Evolutionary conservation across 37 sponge, comb jelly and placozoan species (phyloP), one percentile per base, ranked within the genome.

Genomic region (Spongilla lacustris): DNA sequence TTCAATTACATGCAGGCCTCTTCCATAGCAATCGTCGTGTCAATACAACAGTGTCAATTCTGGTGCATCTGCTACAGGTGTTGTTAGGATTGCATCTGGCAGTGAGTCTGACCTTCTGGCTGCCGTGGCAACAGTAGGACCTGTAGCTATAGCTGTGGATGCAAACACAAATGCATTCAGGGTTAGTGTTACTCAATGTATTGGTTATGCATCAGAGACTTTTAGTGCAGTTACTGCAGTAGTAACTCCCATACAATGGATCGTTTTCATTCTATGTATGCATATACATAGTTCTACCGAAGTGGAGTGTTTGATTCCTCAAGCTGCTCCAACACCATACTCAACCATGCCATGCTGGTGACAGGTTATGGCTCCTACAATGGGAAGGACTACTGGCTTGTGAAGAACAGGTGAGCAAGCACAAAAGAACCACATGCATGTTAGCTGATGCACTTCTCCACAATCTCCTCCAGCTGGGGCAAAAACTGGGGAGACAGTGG

Each of bases 101-200:
- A 68, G 67, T 82, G 93, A 92, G 78, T 67, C 30, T 27, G 93
- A 26, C 38, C 81, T 92, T 26, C 76, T 88, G 35, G 85, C 66
- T 26, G 93, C 93, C 22, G 93, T 92, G 33, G 93, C 93, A 38
- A 83, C 73, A 23, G 81, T 84, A 25, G 93, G 93, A 84, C 93
- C 93, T 36, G 74, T 92, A 22, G 77, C 93, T 78, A 89, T 92
- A 23, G 85, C 80, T 67, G 91, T 92, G 27, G 93, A 92, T 76
- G 93, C 85, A 17, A 73, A 49, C 67, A 83, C 71, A 26, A 77
- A 46, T 70, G 76, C 84, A 6, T 92, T 92, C 75, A 77, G 86
- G 76, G 80, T 87, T 71, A 36, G n/a, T 67, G 13, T 13, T 33
- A n/a, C n/a, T n/a, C n/a, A n/a, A n/a, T n/a, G n/a, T n/a, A n/a